Conservation (phyloP, 2,797 vertebrate species). For the Centropyge bicolor region DNA sequence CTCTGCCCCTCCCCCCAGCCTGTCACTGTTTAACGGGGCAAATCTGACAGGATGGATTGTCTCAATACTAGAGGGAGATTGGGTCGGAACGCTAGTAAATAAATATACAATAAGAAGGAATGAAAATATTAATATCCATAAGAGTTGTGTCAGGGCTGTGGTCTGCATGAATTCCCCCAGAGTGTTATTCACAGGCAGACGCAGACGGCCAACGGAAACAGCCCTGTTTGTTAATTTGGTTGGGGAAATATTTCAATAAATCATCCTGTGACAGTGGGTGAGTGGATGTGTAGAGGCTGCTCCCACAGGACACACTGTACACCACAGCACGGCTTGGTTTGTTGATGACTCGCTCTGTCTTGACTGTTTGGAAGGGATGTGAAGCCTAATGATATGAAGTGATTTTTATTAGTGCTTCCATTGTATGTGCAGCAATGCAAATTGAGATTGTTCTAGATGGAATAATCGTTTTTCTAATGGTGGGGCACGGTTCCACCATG, state of each 20-base stretch:
- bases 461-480: background rate
- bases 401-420: background rate
- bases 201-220: conserved; percentile 10
- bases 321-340: conserved; percentile 20
- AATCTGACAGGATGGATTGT: conserved; percentile 76
- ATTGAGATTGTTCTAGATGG: background rate
- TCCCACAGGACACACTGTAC: conserved; percentile 15
- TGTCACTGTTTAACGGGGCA: conserved; percentile 66
- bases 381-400: background rate
- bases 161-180: conserved; percentile 64
- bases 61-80: conserved; percentile 67
- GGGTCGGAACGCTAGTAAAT: conserved; percentile 65
- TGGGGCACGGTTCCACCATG: background rate
- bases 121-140: conserved; percentile 74
- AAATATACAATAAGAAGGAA: conserved; percentile 72
- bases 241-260: conserved; percentile 64
- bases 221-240: conserved; percentile 55
- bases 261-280: conserved; percentile 46
- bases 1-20: background rate
- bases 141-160: conserved; percentile 59
- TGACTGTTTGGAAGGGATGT: background rate
- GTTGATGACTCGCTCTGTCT: conserved; percentile 25
- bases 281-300: conserved; percentile 17
- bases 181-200: conserved; percentile 61
- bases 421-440: background rate